Evolutionary conservation across 2,888 invertebrate genomes (phyloP).

Genomic region (Rhingia rostrata): DNA sequence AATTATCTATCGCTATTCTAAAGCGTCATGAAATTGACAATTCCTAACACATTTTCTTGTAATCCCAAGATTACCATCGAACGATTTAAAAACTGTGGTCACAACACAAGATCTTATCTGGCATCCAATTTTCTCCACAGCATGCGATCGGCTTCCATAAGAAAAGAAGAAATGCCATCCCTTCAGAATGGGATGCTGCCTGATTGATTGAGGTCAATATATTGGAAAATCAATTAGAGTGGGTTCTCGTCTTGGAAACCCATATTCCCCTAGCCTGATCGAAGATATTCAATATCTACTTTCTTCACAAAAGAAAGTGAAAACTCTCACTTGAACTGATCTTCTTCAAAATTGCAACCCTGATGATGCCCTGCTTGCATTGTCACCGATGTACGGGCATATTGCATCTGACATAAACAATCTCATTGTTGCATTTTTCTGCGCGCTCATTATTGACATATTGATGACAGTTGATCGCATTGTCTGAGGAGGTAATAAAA

Average conservation of each 20-base stretch:
- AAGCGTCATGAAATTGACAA: background rate
- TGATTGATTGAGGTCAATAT: slow-evolving; percentile 71
- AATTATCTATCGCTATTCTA: background rate
- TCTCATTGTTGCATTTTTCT: slow-evolving; percentile 55
- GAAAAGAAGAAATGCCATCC: slow-evolving; percentile 39
- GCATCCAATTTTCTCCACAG: slow-evolving; percentile 29
- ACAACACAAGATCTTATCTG: slow-evolving; percentile 36
- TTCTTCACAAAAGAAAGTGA: slow-evolving; percentile 57
- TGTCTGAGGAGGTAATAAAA: slow-evolving; percentile 70
- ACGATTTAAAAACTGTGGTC: slow-evolving; percentile 43
- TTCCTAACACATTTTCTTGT: background rate
- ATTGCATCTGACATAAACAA: slow-evolving; percentile 56
- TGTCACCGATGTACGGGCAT: slow-evolving; percentile 26
- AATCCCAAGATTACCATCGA: slow-evolving; percentile 34
- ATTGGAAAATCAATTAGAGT: slow-evolving; percentile 67
- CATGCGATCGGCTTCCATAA: slow-evolving; percentile 53
- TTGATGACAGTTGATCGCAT: slow-evolving; percentile 66
- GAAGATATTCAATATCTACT: slow-evolving; percentile 43
- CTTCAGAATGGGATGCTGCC: slow-evolving; percentile 31
- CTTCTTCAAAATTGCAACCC: slow-evolving; percentile 58
- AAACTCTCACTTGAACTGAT: slow-evolving; percentile 68
- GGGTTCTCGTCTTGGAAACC: slow-evolving; percentile 39
- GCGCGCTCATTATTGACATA: slow-evolving; percentile 69
- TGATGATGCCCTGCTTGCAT: slow-evolving; percentile 4
- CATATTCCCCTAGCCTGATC: slow-evolving; percentile 26